Percentiles rank a stretch among this genome's conserved stretches.
These are phyloP conservation scores for Pardosa pseudoannulata DNA, from an alignment of 2,888 invertebrate species.

Conservation along the genomic window DNA sequence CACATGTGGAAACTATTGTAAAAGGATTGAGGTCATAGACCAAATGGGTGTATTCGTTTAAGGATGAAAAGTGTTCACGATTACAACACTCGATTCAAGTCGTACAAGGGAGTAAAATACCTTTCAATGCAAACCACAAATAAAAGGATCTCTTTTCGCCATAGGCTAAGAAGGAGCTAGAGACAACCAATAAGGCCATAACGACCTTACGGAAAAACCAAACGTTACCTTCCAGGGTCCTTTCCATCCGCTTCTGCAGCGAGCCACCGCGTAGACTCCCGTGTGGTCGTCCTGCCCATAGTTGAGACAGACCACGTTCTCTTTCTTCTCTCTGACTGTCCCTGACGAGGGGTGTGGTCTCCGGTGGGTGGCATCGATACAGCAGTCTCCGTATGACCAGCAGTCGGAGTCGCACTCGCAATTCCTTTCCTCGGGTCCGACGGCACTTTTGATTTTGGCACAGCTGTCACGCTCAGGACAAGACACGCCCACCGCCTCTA, in stretches of 20 bases:
- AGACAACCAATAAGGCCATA: too few relatives aligned
- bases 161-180: too few relatives aligned
- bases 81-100: too few relatives aligned
- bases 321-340: not conserved
- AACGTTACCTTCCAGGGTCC: not conserved
- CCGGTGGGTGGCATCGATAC: conserved; percentile 40
- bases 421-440: not conserved
- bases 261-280: conserved; percentile 27
- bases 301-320: conserved; percentile 1
- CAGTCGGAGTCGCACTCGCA: conserved; percentile 44
- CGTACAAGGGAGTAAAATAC: too few relatives aligned
- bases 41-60: too few relatives aligned
- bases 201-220: too few relatives aligned
- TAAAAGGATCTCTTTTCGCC: too few relatives aligned
- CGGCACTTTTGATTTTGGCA: not conserved
- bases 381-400: conserved; percentile 31
- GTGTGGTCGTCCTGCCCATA: not conserved
- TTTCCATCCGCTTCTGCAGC: conserved; percentile 8
- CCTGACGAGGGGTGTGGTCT: not conserved
- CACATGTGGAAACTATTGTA: too few relatives aligned
- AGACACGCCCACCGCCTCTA: conserved; percentile 18
- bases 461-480: conserved; percentile 24
- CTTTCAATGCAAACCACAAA: too few relatives aligned
- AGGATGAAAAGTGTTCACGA: too few relatives aligned
- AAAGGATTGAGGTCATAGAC: too few relatives aligned